Conservation (phyloP, 2,888 invertebrate genomes). For the Monoplex corrugatus region DNA sequence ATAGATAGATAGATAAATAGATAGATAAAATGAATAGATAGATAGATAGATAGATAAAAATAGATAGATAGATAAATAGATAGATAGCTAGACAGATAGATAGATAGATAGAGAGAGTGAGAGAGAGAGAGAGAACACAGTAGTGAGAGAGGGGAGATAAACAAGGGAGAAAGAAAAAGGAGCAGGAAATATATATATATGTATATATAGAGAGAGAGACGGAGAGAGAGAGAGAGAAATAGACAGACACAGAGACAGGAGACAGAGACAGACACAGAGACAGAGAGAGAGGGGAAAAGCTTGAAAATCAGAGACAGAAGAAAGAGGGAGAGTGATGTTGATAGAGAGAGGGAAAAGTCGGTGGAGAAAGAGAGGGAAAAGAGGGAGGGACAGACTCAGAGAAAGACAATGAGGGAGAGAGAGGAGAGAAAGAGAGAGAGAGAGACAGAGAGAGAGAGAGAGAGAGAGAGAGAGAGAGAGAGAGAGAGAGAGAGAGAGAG, state of each 20-base stretch:
- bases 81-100: neutral
- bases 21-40: neutral
- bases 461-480: conserved; percentile 37
- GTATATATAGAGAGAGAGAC: neutral
- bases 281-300: too few relatives aligned
- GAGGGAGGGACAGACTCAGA: neutral
- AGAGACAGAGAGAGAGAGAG: conserved; percentile 6
- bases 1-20: neutral
- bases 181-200: neutral
- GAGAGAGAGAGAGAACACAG: neutral
- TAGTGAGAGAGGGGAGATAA: neutral
- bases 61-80: neutral
- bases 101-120: neutral
- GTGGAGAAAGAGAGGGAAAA: too few relatives aligned
- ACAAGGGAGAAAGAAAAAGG: too few relatives aligned
- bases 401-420: neutral
- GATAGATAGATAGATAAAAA: neutral
- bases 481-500: conserved; percentile 34
- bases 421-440: neutral
- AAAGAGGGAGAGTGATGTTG: too few relatives aligned
- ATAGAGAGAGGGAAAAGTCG: too few relatives aligned
- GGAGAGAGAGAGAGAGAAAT: neutral
- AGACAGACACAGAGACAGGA: too few relatives aligned
- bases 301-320: too few relatives aligned
- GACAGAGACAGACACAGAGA: too few relatives aligned